Base-by-base conservation (phyloP, 2,113 vertebrate genomes). In the Tachysurus vachellii region DNA sequence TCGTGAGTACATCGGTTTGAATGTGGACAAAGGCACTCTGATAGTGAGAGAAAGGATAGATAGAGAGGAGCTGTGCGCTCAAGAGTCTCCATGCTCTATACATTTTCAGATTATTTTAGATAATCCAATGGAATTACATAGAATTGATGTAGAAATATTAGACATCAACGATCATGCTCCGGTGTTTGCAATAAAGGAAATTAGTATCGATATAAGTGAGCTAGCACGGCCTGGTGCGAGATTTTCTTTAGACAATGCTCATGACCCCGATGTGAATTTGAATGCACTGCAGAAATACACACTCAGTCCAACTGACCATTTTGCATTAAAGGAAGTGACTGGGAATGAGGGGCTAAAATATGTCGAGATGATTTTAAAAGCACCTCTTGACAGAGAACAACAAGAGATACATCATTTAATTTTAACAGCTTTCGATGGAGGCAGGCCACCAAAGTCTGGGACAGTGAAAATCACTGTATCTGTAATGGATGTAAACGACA, bases 1-100 rank as follows among this genome's bases (percentile, higher is more conserved):
- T 92, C 94, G 92, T n/a, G 93, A 95, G 92, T 95, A 95, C 92
- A 94, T 97, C 87, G 85, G n/a, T 81, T 62, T 94, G 26, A 91
- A 91, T 90, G 61, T 87, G 75, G 87, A 91, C 70, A 92, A 91
- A 91, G 93, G 94, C 12, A 88, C 91, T 44, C 84, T 93, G 66
- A 53, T 90, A 53, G 86, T 93, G 76, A 92, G 79, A 71, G 88
- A 91, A 47, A 93, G 88, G 42, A 92, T 93, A 87, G 93, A 93
- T 66, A 89, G 93, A 75, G 93, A 93, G 53, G 56, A 73, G 28
- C 59, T 94, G 44, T 94, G 92, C 80, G 88, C 77, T 31, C 88
- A 90, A 80, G 87, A 87, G 53, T 82, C 88, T 21, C 71, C 80
- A 5, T 94, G 93, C 75, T 84, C 89, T 44, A 88, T 94, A 79